phyloP scores from a whole-genome alignment of 2,113 vertebrate species.

The Cynocephalus volans region DNA sequence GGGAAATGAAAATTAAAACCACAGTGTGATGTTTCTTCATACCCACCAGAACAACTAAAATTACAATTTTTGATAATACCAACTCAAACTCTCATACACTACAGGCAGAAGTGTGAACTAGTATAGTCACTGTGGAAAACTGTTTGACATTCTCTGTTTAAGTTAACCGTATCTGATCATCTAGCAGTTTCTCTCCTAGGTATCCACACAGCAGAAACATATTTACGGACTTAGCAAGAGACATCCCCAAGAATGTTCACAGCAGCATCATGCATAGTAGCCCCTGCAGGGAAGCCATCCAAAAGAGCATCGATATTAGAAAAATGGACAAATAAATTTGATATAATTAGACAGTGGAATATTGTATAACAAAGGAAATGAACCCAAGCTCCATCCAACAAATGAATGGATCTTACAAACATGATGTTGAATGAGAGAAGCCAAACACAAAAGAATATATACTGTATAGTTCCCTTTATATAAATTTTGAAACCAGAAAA shows the following conservation, averaged over 20 bases:
- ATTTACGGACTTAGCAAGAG: too few relatives aligned
- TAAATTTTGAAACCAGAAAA: not conserved
- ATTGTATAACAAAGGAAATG: not conserved
- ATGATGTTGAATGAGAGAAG: not conserved
- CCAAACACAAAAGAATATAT: not conserved
- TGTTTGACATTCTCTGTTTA: not conserved
- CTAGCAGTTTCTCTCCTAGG: not conserved
- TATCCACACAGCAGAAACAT: fast-evolving
- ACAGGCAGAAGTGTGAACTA: too few relatives aligned
- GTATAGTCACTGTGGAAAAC: not conserved
- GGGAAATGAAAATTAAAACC: not conserved
- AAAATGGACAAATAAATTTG: not conserved
- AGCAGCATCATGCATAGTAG: too few relatives aligned
- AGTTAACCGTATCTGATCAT: fast-evolving
- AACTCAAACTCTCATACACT: not conserved
- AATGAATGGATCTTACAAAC: not conserved
- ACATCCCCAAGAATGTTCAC: fast-evolving
- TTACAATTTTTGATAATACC: not conserved
- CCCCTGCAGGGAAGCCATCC: not conserved
- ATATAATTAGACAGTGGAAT: not conserved
- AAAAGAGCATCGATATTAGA: not conserved
- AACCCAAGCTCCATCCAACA: not conserved
- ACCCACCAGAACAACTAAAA: not conserved
- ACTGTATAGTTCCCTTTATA: fast-evolving
- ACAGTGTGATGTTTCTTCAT: not conserved